Evolutionary conservation across 2,888 invertebrate genomes (phyloP).

Genomic region (Diplolepis rosae): DNA sequence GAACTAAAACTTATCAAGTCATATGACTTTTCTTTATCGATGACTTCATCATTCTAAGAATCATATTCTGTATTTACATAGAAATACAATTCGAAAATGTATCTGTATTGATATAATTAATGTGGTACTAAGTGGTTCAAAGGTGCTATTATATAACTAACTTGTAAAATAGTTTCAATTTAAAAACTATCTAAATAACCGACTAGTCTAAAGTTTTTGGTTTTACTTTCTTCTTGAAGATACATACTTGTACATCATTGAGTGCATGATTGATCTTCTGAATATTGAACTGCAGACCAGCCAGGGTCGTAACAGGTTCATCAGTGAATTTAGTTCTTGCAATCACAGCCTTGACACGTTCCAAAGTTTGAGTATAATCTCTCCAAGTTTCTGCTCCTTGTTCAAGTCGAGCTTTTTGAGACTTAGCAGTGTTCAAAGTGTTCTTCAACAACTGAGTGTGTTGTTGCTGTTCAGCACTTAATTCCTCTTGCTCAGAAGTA

Average conservation of each 20-base stretch:
- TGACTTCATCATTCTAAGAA: neutral
- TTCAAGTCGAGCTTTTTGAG: slow-evolving; percentile 85
- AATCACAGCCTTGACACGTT: slow-evolving; percentile 85
- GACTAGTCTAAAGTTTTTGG: neutral
- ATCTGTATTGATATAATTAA: neutral
- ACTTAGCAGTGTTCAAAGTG: slow-evolving; percentile 88
- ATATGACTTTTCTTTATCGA: neutral
- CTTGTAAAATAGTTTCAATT: too few relatives aligned
- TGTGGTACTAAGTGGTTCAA: too few relatives aligned
- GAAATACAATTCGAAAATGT: neutral
- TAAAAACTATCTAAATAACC: neutral
- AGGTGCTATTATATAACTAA: too few relatives aligned
- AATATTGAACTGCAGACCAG: slow-evolving; percentile 87
- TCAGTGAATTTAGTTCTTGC: slow-evolving; percentile 85
- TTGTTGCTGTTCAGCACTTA: slow-evolving; percentile 87
- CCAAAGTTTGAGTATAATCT: slow-evolving; percentile 85
- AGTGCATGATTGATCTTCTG: slow-evolving; percentile 88
- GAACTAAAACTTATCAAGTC: neutral
- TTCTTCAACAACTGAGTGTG: slow-evolving; percentile 88
- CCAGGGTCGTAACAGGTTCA: slow-evolving; percentile 86
- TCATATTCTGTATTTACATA: neutral
- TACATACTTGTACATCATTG: slow-evolving; percentile 74
- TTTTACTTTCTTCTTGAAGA: neutral
- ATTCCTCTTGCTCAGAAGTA: slow-evolving; percentile 86
- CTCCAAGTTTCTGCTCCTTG: slow-evolving; percentile 90